Base-by-base conservation (phyloP, 2,113 vertebrate species). In the Lucifuga dentata region DNA sequence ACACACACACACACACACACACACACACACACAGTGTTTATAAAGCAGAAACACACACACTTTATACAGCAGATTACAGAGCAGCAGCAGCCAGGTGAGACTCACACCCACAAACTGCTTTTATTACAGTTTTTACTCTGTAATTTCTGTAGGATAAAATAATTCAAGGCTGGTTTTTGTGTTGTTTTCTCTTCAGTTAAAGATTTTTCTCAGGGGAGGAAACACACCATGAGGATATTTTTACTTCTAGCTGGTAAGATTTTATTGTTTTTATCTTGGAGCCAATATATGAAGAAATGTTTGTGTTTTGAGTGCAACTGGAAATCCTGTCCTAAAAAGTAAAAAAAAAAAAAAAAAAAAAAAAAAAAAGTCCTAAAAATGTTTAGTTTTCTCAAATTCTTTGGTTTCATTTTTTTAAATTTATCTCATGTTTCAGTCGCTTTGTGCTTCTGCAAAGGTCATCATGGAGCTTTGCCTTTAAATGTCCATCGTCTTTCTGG, bases 231-330 rank as follows among this genome's bases (percentile, higher is more conserved):
- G 81, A 85, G 68, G 61, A 83, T 86, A 40, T 10, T 92, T 50
- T 32, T 90, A 21, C 83, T 86, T 8, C 10, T 91, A 16, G 69
- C 88, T 77, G 92, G 92, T 93, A 83, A 85, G 86, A 74, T 23
- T 48, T n/a, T n/a, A n/a, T n/a, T n/a, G n/a, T n/a, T n/a, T n/a
- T n/a, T n/a, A n/a, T n/a, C n/a, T n/a, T n/a, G n/a, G n/a, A n/a
- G n/a, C n/a, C n/a, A n/a, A n/a, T n/a, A n/a, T n/a, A n/a, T n/a
- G n/a, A n/a, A n/a, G n/a, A n/a, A n/a, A n/a, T 35, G 21, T 29
- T 12, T 26, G 10, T 8, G 1, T 51, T 38, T 16, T 16, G 35
- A 15, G 36, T n/a, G 3, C 11, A 57, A 41, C 19, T 46, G n/a
- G n/a, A n/a, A n/a, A n/a, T n/a, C n/a, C n/a, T n/a, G n/a, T n/a